phyloP scores from a whole-genome alignment of 2,113 vertebrate genomes.

The Meriones unguiculatus region DNA sequence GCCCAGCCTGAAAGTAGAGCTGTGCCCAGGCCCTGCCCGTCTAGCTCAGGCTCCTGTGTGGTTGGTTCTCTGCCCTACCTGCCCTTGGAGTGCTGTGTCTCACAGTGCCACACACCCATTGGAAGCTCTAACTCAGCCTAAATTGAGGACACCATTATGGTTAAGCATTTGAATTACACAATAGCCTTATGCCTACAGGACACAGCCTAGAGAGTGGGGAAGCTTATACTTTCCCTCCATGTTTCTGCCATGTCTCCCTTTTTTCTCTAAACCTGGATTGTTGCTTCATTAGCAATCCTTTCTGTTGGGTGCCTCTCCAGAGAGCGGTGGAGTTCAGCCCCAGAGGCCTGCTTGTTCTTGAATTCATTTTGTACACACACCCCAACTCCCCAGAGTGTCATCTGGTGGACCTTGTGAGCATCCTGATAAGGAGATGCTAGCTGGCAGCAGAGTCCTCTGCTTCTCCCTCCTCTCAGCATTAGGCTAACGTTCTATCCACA shows the following conservation, averaged over 20 bases:
- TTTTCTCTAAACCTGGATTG: accelerated
- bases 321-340: no score
- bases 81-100: neutral
- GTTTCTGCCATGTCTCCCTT: accelerated
- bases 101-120: neutral
- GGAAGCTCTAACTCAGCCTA: neutral
- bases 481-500: neutral
- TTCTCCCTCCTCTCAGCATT: neutral
- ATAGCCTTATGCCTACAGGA: no score
- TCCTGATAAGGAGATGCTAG: neutral
- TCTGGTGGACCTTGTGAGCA: neutral
- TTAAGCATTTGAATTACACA: no score
- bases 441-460: neutral
- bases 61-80: neutral
- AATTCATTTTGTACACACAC: neutral
- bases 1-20: neutral
- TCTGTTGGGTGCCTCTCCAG: accelerated
- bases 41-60: neutral
- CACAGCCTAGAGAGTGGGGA: neutral
- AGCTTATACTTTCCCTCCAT: no score
- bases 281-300: no score
- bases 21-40: neutral
- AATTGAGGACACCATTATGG: neutral
- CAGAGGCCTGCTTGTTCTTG: neutral
- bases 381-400: neutral